Evolutionary conservation across 2,888 invertebrate species (phyloP).

Genomic region (Escarpia spicata): DNA sequence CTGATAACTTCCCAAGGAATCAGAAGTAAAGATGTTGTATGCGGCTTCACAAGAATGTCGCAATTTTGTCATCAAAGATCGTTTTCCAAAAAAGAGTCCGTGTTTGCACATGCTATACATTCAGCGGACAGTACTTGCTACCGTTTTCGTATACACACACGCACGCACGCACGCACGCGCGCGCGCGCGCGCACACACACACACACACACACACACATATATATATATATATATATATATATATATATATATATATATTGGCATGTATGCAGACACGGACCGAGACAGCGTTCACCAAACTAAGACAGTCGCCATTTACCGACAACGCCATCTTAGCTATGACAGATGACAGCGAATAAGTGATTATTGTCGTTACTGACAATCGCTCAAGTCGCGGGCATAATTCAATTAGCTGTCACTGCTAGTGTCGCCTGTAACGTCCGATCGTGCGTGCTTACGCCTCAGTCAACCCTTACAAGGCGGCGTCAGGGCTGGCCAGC

Average conservation of each 20-base stretch:
- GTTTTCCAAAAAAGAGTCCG: too few relatives aligned
- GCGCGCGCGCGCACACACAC: too few relatives aligned
- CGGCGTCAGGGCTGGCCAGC: not conserved
- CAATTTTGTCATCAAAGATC: too few relatives aligned
- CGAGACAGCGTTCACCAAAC: not conserved
- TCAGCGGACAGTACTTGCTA: too few relatives aligned
- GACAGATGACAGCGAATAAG: constrained; percentile 8
- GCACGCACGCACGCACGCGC: too few relatives aligned
- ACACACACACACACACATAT: too few relatives aligned
- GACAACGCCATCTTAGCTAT: not conserved
- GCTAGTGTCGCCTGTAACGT: not conserved
- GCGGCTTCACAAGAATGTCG: too few relatives aligned
- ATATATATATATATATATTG: too few relatives aligned
- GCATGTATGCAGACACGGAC: not conserved
- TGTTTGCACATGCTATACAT: too few relatives aligned
- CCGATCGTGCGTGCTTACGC: not conserved
- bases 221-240: too few relatives aligned
- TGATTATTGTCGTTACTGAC: not conserved
- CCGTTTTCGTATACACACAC: too few relatives aligned
- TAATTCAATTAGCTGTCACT: constrained; percentile 9
- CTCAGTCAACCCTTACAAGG: not conserved
- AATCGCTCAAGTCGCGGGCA: not conserved
- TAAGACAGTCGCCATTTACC: not conserved
- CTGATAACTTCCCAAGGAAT: not conserved
- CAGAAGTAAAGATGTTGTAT: too few relatives aligned